Percentiles rank a stretch among this genome's conserved stretches.
phyloP scores from a whole-genome alignment of 2,113 vertebrate genomes.

The Mystacornis crossleyi region DNA sequence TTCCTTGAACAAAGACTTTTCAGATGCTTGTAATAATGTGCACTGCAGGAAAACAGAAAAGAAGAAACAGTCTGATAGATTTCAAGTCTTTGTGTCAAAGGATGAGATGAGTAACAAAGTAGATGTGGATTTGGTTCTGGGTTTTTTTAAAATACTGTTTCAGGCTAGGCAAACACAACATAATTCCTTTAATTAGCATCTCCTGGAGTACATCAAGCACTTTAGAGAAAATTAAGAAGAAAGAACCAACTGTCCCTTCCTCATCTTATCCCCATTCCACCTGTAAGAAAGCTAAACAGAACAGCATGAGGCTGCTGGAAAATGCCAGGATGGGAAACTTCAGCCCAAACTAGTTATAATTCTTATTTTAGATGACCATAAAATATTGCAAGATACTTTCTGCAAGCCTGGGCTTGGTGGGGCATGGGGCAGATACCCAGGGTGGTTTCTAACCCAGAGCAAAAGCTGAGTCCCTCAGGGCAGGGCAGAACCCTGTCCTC shows the following conservation, averaged over 20 bases:
- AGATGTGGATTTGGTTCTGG: not conserved
- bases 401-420: not conserved
- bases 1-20: not conserved
- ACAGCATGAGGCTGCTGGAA: not conserved
- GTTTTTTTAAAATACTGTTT: not conserved
- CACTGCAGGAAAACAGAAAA: not conserved
- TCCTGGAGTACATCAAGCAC: not conserved
- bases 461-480: not conserved
- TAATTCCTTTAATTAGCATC: not conserved
- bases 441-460: not conserved
- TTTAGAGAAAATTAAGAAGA: not conserved
- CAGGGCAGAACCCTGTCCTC: not conserved
- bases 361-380: not conserved
- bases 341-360: not conserved
- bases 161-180: not conserved
- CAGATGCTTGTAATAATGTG: not conserved
- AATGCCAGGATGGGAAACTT: not conserved
- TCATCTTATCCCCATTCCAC: not conserved
- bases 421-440: rapidly evolving
- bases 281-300: not conserved
- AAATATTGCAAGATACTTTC: not conserved
- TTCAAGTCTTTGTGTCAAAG: not conserved
- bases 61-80: not conserved
- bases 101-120: not conserved
- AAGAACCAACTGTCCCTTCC: not conserved